Conservation (phyloP, 2,888 invertebrate species). For the Epirrhoe alternata region DNA sequence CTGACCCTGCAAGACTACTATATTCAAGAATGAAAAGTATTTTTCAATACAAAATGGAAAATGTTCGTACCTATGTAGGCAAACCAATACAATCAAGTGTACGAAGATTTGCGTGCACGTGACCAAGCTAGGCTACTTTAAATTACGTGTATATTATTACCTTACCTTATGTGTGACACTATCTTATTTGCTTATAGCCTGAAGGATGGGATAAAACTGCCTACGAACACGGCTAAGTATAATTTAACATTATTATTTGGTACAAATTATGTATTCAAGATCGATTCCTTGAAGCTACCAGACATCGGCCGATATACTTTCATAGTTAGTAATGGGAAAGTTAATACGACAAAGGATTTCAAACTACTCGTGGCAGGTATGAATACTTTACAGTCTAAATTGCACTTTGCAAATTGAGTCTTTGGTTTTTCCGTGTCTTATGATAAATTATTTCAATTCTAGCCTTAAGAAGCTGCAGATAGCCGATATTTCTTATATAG, state of each 20-base stretch:
- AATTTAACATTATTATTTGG: background rate
- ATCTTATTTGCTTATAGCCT: conserved; percentile 40
- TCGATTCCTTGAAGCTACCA: background rate
- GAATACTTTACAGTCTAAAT: conserved; percentile 4
- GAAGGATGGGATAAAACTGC: conserved; percentile 50
- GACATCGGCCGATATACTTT: conserved; percentile 70
- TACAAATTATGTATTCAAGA: background rate
- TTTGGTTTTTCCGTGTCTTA: too few species aligned
- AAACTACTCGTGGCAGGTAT: conserved; percentile 59
- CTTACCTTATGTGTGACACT: too few species aligned
- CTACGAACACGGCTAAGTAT: conserved; percentile 47
- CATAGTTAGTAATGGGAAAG: conserved; percentile 55
- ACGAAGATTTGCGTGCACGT: too few species aligned
- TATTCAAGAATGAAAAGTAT: too few species aligned
- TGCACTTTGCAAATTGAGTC: background rate
- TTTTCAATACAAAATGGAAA: too few species aligned
- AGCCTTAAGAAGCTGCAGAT: background rate
- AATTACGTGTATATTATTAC: background rate
- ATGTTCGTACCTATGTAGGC: conserved; percentile 56
- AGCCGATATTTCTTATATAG: background rate
- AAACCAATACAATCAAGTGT: conserved; percentile 4
- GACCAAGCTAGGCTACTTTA: too few species aligned
- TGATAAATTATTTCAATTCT: background rate
- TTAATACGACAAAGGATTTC: conserved; percentile 46
- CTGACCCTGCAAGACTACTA: too few species aligned